These are phyloP conservation scores for Psammodynastes pulverulentus DNA, from an alignment of 2,113 vertebrate genomes.

Conservation along the genomic window DNA sequence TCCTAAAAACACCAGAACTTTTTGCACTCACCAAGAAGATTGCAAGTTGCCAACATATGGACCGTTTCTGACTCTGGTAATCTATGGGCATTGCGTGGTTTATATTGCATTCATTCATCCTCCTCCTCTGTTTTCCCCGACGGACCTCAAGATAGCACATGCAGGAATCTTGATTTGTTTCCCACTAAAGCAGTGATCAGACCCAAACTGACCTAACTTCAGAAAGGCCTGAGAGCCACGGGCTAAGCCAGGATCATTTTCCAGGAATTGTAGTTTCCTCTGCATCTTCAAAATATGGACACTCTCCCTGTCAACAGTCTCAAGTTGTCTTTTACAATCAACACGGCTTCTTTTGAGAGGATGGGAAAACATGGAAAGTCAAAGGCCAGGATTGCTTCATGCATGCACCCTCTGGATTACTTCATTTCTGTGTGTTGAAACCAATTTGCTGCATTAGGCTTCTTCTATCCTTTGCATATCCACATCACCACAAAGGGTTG, in stretches of 20 bases:
- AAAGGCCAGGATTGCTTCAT: slow-evolving; percentile 40
- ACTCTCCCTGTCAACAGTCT: slow-evolving; percentile 20
- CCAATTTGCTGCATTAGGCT: slow-evolving; percentile 67
- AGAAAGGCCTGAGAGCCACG: background rate
- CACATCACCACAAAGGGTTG: slow-evolving; percentile 67
- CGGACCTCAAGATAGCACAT: background rate
- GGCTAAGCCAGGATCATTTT: background rate
- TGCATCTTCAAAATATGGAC: background rate
- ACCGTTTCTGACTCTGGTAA: background rate
- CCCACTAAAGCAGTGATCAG: background rate
- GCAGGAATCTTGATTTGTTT: background rate
- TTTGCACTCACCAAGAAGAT: background rate
- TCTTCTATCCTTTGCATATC: slow-evolving; percentile 64
- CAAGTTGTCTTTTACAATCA: slow-evolving; percentile 16
- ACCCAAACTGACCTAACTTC: background rate
- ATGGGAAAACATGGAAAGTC: slow-evolving; percentile 39
- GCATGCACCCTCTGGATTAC: slow-evolving; percentile 64
- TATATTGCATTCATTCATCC: background rate
- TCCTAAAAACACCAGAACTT: background rate
- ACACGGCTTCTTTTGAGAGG: slow-evolving; percentile 30
- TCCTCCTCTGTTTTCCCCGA: background rate
- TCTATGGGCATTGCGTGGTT: background rate
- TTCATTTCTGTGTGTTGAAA: slow-evolving; percentile 69
- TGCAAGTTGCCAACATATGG: background rate
- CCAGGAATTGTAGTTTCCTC: background rate